Evolutionary conservation across 2,888 invertebrate species (phyloP).

Genomic region (Drosophila peninsularis): DNA sequence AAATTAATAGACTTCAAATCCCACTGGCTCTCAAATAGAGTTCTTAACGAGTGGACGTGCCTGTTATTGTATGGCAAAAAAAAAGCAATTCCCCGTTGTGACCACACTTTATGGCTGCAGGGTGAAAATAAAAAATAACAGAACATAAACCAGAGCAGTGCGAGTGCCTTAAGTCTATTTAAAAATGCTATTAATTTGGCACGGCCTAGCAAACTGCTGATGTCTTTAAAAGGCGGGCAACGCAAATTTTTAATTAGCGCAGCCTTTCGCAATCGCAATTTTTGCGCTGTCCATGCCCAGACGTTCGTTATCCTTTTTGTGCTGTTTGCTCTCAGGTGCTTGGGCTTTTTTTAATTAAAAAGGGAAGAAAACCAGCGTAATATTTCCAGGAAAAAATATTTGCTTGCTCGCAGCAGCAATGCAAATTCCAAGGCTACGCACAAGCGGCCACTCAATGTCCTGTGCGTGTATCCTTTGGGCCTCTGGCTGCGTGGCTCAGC

Average conservation of each 20-base stretch:
- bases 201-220: conserved; percentile 34
- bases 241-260: conserved; percentile 70
- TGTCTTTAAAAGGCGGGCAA: conserved; percentile 55
- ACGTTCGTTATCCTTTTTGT: conserved; percentile 33
- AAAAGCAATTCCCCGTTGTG: conserved; percentile 1
- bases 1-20: too few relatives aligned
- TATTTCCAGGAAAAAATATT: conserved; percentile 41
- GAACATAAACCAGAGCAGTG: conserved; percentile 8
- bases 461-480: conserved; percentile 14
- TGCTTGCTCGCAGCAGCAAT: conserved; percentile 26
- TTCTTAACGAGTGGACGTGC: neutral
- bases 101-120: conserved; percentile 1
- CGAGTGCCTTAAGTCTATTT: conserved; percentile 50
- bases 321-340: conserved; percentile 25
- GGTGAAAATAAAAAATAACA: conserved; percentile 15
- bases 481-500: neutral
- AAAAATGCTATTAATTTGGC: conserved; percentile 65
- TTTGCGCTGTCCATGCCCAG: conserved; percentile 12
- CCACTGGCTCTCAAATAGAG: neutral
- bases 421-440: conserved; percentile 26
- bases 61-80: neutral
- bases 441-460: conserved; percentile 33
- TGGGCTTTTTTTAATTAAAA: conserved; percentile 69
- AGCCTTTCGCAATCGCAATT: conserved; percentile 44
- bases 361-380: conserved; percentile 38